These are phyloP conservation scores for Hylia prasina DNA, from an alignment of 2,113 vertebrate genomes.

Conservation along the genomic window DNA sequence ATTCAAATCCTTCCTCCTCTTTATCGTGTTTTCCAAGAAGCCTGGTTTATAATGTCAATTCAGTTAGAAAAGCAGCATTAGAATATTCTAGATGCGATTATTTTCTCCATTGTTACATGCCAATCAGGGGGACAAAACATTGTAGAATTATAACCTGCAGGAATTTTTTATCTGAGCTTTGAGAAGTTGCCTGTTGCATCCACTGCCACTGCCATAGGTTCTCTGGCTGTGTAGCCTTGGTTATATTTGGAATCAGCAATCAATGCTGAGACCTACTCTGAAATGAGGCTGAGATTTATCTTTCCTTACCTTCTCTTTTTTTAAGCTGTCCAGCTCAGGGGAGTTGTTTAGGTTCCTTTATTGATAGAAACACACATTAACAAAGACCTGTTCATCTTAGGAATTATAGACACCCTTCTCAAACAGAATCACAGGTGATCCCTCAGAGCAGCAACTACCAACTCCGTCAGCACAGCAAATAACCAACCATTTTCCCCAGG, in stretches of 20 bases:
- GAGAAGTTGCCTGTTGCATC: background rate
- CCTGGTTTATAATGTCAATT: background rate
- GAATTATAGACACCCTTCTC: background rate
- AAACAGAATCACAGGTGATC: background rate
- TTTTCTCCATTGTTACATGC: background rate
- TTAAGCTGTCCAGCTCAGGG: background rate
- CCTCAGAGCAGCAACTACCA: background rate
- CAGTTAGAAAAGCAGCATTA: background rate
- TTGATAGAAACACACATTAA: background rate
- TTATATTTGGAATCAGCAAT: background rate
- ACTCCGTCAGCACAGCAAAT: background rate
- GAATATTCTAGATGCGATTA: background rate
- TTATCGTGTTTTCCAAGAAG: background rate
- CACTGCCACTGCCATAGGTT: background rate
- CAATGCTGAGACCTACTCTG: background rate
- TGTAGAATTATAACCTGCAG: background rate
- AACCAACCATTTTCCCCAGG: background rate
- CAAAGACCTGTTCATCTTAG: background rate
- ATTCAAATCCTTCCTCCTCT: background rate
- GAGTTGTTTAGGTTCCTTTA: background rate
- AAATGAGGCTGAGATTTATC: background rate
- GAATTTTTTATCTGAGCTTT: background rate
- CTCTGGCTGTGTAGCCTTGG: background rate
- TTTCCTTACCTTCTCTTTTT: background rate
- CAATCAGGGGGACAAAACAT: background rate